phyloP scores from a whole-genome alignment of 2,888 invertebrate genomes.

The Amphipyra berbera region DNA sequence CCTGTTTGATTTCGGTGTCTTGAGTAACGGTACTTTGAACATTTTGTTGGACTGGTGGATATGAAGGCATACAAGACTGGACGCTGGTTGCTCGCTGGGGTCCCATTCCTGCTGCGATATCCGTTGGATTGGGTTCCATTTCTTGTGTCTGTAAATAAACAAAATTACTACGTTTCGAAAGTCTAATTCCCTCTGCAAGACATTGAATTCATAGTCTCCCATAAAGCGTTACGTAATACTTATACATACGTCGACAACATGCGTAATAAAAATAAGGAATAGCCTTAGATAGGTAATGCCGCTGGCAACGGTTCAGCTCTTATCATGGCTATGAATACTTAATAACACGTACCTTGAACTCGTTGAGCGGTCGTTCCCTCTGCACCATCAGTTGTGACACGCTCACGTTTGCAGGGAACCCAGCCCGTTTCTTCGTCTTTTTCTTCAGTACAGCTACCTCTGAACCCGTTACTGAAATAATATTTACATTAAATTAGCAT shows the following conservation, averaged over 20 bases:
- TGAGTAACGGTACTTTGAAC: constrained; percentile 65
- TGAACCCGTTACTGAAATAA: constrained; percentile 76
- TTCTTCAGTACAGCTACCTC: constrained; percentile 88
- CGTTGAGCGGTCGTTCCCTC: constrained; percentile 90
- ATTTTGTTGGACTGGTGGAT: constrained; percentile 69
- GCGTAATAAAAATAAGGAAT: constrained; percentile 40
- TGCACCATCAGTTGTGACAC: constrained; percentile 92
- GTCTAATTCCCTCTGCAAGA: neutral
- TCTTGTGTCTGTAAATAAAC: constrained; percentile 76
- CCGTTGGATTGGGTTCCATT: constrained; percentile 70
- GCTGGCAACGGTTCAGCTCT: constrained; percentile 77
- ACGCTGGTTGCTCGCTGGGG: constrained; percentile 68
- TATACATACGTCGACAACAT: constrained; percentile 14
- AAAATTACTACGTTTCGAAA: constrained; percentile 13
- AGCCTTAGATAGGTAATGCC: constrained; percentile 61
- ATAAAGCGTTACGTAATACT: constrained; percentile 11
- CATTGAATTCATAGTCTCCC: constrained; percentile 2
- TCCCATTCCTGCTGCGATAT: constrained; percentile 70
- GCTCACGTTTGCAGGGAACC: constrained; percentile 90
- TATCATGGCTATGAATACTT: constrained; percentile 78
- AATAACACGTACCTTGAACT: constrained; percentile 81
- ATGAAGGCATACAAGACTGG: constrained; percentile 68
- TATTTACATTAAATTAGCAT: constrained; percentile 10
- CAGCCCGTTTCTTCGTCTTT: constrained; percentile 91
- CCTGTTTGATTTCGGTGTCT: constrained; percentile 78